Evolutionary conservation across 2,888 invertebrate species (phyloP).

Genomic region (Clanis bilineata): DNA sequence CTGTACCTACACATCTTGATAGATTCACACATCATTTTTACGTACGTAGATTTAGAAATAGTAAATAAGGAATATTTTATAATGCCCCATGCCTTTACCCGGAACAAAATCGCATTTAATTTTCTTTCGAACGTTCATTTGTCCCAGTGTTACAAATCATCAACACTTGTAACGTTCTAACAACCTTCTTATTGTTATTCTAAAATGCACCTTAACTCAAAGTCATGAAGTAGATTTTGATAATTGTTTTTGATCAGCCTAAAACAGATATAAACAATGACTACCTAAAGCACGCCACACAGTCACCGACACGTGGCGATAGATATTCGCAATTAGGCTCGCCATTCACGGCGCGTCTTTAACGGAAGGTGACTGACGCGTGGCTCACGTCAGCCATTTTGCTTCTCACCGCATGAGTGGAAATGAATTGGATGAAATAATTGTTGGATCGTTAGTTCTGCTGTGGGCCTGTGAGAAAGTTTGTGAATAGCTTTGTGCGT

Average conservation of each 20-base stretch:
- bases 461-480: conserved; percentile 41
- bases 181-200: not conserved
- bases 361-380: conserved; percentile 31
- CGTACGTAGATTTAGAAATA: no score
- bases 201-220: conserved; percentile 14
- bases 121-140: conserved; percentile 68
- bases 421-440: conserved; percentile 66
- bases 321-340: conserved; percentile 69
- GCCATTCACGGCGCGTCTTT: conserved; percentile 56
- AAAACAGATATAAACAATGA: conserved; percentile 16
- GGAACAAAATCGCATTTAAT: conserved; percentile 50
- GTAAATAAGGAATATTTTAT: conserved; percentile 20
- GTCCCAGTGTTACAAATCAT: conserved; percentile 56
- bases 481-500: conserved; percentile 17
- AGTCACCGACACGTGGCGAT: conserved; percentile 59
- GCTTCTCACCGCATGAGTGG: conserved; percentile 51
- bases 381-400: conserved; percentile 36
- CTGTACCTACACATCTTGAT: no score
- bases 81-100: conserved; percentile 32
- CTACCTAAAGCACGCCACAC: conserved; percentile 41
- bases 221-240: not conserved
- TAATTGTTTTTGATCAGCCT: no score
- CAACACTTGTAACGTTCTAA: conserved; percentile 16
- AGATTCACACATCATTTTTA: no score
- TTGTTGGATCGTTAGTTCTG: conserved; percentile 50